Base-by-base conservation (phyloP, 2,797 vertebrate species). In the Oreochromis mossambicus region DNA sequence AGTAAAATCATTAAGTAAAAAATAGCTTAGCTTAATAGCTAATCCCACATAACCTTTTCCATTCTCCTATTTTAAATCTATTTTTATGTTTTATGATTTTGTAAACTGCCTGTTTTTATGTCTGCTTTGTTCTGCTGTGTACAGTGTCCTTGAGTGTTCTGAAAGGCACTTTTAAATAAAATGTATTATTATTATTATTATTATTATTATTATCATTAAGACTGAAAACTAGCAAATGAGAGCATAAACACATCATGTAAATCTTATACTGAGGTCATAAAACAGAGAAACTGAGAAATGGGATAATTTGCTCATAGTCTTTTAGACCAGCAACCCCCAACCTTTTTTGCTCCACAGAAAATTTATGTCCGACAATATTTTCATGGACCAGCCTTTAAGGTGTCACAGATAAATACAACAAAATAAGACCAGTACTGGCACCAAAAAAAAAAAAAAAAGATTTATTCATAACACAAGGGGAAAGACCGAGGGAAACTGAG, bases 401-500 rank as follows among this genome's bases (percentile, higher is more conserved):
- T n/a, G n/a, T n/a, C n/a, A n/a, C n/a, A n/a, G n/a, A n/a, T n/a
- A n/a, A n/a, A n/a, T n/a, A n/a, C n/a, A n/a, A n/a, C n/a, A n/a
- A n/a, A n/a, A n/a, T n/a, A n/a, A n/a, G n/a, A n/a, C n/a, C n/a
- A n/a, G n/a, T n/a, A n/a, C n/a, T n/a, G n/a, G n/a, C n/a, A n/a
- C n/a, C n/a, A n/a, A n/a, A n/a, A n/a, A n/a, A n/a, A 26, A 26
- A 26, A 26, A 26, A 26, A 24, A 26, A 55, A 8, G 2, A 55
- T 14, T 26, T 26, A 55, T 26, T 55, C 4, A 55, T 55, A 26
- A 55, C 4, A 55, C 52, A 55, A 8, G 52, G 12, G 2, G 26
- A 55, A 55, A 26, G 21, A 55, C 4, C 0, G 6, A 24, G 11
- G 26, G 2, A 56, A 29, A 56, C 3, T 0, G 2, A 56, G 55